Conservation (phyloP, 2,113 vertebrate genomes). For the Fregata magnificens region DNA sequence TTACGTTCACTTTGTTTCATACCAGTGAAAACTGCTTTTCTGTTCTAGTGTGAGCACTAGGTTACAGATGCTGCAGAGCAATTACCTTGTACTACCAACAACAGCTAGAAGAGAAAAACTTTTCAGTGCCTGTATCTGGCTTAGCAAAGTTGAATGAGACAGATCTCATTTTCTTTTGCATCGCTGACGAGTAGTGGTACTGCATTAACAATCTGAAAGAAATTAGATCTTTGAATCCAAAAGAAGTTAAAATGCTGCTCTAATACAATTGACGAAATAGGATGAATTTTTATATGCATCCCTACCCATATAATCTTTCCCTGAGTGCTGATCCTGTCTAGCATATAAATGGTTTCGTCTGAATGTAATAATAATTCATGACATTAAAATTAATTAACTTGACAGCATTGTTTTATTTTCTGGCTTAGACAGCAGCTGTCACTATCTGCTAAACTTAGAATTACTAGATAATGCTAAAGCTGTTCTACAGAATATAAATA, state of each 20-base stretch:
- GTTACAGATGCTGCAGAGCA: not conserved
- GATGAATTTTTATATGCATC: not conserved
- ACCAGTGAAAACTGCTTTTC: not conserved
- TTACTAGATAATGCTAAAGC: not conserved
- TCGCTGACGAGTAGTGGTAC: not conserved
- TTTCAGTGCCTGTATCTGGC: not conserved
- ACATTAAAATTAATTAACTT: conserved; percentile 38
- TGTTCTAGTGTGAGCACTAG: not conserved
- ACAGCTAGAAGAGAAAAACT: not conserved
- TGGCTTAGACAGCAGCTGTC: conserved; percentile 41
- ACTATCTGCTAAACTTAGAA: conserved; percentile 18
- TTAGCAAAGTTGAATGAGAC: not conserved
- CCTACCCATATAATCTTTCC: not conserved
- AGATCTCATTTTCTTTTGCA: not conserved
- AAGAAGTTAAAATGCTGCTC: not conserved
- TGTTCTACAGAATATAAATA: conserved; percentile 26
- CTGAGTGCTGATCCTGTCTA: not conserved
- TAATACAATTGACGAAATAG: not conserved
- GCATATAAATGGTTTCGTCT: not conserved
- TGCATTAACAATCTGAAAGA: not conserved
- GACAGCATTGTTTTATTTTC: conserved; percentile 46
- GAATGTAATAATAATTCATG: conserved; percentile 2
- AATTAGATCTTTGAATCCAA: not conserved
- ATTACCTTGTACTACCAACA: not conserved
- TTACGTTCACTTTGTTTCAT: not conserved